Evolutionary conservation across 2,888 invertebrate genomes (phyloP).

Genomic region (Aphidoletes aphidimyza): DNA sequence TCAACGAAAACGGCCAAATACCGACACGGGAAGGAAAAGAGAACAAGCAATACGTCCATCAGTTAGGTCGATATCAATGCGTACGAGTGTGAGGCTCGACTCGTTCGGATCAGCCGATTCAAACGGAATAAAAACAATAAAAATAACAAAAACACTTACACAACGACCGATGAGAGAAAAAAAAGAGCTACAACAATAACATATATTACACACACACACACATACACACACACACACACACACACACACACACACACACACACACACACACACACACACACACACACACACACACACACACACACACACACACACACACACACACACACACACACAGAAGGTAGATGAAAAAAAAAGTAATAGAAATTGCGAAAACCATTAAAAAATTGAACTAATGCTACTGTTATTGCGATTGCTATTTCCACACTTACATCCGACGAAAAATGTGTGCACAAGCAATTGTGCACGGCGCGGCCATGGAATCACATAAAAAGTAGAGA

Average conservation of each 20-base stretch:
- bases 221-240: no score
- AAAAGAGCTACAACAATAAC: no score
- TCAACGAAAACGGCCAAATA: background rate
- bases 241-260: no score
- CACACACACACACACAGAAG: no score
- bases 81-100: background rate
- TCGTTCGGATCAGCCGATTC: background rate
- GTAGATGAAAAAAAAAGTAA: background rate
- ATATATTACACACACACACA: no score
- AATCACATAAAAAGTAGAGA: background rate
- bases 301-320: no score
- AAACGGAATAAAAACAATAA: background rate
- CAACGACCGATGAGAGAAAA: no score
- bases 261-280: no score
- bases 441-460: conserved; percentile 36
- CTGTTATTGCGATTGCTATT: conserved; percentile 18
- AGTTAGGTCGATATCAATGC: background rate
- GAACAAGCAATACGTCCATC: background rate
- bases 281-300: no score
- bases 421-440: conserved; percentile 26
- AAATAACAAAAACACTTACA: background rate
- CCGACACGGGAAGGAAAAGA: background rate
- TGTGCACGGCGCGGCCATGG: conserved; percentile 30
- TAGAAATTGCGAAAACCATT: conserved; percentile 43
- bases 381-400: conserved; percentile 47